A percentile compares a stretch with the other conserved stretches of the same genome.
These are phyloP conservation scores for Eulithis testata DNA, from an alignment of 2,888 invertebrate species.

Conservation along the genomic window DNA sequence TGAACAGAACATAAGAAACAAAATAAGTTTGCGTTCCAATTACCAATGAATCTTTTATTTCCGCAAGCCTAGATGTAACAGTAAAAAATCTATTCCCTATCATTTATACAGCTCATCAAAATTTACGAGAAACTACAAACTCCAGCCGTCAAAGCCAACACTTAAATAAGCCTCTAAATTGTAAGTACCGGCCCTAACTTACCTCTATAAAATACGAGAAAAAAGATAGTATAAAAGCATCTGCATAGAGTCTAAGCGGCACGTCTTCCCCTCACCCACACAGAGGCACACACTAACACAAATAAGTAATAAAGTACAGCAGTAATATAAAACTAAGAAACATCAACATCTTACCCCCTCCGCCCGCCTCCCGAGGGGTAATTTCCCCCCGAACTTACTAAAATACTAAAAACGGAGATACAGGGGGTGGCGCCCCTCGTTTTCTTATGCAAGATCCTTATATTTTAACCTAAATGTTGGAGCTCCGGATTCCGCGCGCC, in stretches of 20 bases:
- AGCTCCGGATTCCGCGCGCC: conserved; percentile 47
- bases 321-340: conserved; percentile 85
- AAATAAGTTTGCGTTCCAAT: neutral
- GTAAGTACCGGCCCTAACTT: conserved; percentile 46
- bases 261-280: conserved; percentile 59
- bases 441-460: conserved; percentile 85
- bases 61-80: conserved; percentile 22
- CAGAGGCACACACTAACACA: conserved; percentile 73
- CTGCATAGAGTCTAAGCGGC: conserved; percentile 73
- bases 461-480: conserved; percentile 83
- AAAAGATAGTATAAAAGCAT: conserved; percentile 56
- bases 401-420: conserved; percentile 85
- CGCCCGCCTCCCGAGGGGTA: conserved; percentile 65
- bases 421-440: conserved; percentile 72
- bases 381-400: conserved; percentile 83
- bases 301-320: conserved; percentile 83
- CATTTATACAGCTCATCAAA: conserved; percentile 45
- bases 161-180: conserved; percentile 47
- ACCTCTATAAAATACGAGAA: conserved; percentile 47
- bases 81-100: conserved; percentile 47
- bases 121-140: conserved; percentile 44
- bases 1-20: neutral
- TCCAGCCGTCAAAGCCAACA: conserved; percentile 42
- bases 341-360: conserved; percentile 81
- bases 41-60: conserved; percentile 15